Evolutionary conservation across 2,113 vertebrate species (phyloP), one percentile per base, ranked within the genome.

Genomic region (Raja brachyura): DNA sequence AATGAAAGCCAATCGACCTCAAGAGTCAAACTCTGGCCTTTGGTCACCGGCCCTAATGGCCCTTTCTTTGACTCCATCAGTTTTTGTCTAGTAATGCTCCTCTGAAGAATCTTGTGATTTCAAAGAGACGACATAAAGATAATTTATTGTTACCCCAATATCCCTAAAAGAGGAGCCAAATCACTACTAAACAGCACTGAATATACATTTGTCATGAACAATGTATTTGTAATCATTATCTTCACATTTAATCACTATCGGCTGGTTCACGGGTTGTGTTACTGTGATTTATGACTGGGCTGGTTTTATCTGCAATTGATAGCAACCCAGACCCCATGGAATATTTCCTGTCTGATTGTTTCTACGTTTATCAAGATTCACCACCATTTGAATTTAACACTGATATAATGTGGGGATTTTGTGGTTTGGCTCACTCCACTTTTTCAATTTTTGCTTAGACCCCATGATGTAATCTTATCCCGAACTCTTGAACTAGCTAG

Each of bases 301-400:
- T 31, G 59, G 9, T 88, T 88, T 63, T 88, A 63, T 31, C 83
- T 18, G 59, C 59, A 18, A 28, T 88, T 63, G 61, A 63, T 63
- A 88, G 28, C 48, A 83, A 56, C 56, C 22, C 54, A 56, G 79
- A n/a, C 14, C n/a, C 13, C 59, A 33, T n/a, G 28, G 83, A 88
- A 31, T 31, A 88, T 63, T 63, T 88, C 13, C 25, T 63, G 56
- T 13, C 83, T n/a, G 83, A 63, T 63, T 86, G 28, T 63, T 86
- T 63, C 56, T 63, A 59, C 83, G 31, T 88, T 63, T 88, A 88
- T 63, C 59, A 63, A 31, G 83, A 63, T 63, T 88, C 59, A 88
- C 13, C 13, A 16, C 59, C 61, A 13, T 31, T 28, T 28, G 5
- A 63, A 56, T 63, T 86, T 59, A 85, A 85, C 25, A 59, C 28